Percentiles rank a stretch among this genome's conserved stretches.
phyloP scores from a whole-genome alignment of 2,888 invertebrate genomes.

The Anthoptus insignis region DNA sequence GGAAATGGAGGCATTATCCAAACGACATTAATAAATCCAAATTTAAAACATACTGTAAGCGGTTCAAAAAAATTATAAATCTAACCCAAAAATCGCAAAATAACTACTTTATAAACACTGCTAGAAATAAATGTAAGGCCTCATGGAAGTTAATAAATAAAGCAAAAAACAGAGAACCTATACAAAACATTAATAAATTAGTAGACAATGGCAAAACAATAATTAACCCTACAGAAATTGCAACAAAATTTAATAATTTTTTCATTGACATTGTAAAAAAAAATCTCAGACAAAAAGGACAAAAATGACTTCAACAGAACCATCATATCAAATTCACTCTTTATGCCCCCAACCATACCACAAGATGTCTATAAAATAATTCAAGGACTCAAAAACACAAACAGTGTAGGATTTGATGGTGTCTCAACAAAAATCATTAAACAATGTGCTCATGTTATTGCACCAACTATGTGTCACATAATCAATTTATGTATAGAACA shows the following conservation, averaged over 20 bases:
- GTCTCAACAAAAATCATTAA: conserved; percentile 35
- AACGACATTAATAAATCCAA: conserved; percentile 12
- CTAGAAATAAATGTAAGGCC: conserved; percentile 31
- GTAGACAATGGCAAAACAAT: background rate
- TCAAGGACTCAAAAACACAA: background rate
- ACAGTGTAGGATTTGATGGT: conserved; percentile 29
- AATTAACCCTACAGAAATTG: background rate
- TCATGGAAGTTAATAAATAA: conserved; percentile 35
- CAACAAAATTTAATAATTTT: background rate
- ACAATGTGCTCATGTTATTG: background rate
- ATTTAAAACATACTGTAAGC: conserved; percentile 10
- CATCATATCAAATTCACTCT: background rate
- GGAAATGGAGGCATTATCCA: conserved; percentile 24
- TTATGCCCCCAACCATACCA: background rate
- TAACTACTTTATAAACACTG: conserved; percentile 18
- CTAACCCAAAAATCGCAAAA: conserved; percentile 32
- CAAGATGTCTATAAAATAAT: background rate
- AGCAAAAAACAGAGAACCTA: conserved; percentile 8
- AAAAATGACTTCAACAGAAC: background rate
- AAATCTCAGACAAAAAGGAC: background rate
- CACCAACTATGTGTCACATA: background rate
- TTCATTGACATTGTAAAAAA: background rate
- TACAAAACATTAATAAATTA: background rate
- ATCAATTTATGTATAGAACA: background rate
- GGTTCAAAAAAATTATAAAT: conserved; percentile 21